Evolutionary conservation across 1,140 invertebrate species (phyloP), one percentile per base, ranked within the genome.

Genomic region (Habropoda laboriosa): DNA sequence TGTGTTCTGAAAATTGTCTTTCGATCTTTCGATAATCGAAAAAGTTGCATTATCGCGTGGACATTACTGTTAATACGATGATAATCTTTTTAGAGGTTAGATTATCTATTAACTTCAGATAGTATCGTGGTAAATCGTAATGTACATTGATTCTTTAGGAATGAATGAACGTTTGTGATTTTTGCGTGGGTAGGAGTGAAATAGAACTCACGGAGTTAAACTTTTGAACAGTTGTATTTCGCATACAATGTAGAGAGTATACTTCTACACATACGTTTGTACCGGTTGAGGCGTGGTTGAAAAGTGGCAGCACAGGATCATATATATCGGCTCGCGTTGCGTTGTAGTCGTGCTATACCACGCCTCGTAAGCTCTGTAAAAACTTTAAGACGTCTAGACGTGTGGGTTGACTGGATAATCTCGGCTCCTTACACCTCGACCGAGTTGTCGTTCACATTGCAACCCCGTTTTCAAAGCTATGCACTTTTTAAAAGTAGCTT

Each of bases 381-480:
- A 84, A 73, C 49, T 79, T 82, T 79, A 78, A 81, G 79, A 83
- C 63, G 86, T 87, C 86, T 87, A 87, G 86, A 87, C 86, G 81
- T 79, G 86, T 87, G 85, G 86, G 85, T 55, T 58, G 58, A 71
- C 68, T 60, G 82, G 66, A 76, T 86, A 83, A 83, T 84, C 55
- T 75, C 67, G 63, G 30, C 71, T 78, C 30, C 55, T 64, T 66
- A 45, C 49, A 80, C 27, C 60, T 67, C 66, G 60, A 64, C 18
- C 24, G 35, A 27, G 2, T n/a, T 47, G 42, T 60, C 35, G 47
- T 38, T 38, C 24, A 4, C 16, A 18, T 24, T 24, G 21, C 4
- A 12, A 16, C 21, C 6, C 21, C 13, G 16, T 18, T 24, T 42
- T 42, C 60, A 0, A 64, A 64, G 7, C 5, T 32, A 53, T n/a